These are phyloP conservation scores for Orycteropus afer DNA, from an alignment of 2,113 vertebrate genomes.

Conservation along the genomic window DNA sequence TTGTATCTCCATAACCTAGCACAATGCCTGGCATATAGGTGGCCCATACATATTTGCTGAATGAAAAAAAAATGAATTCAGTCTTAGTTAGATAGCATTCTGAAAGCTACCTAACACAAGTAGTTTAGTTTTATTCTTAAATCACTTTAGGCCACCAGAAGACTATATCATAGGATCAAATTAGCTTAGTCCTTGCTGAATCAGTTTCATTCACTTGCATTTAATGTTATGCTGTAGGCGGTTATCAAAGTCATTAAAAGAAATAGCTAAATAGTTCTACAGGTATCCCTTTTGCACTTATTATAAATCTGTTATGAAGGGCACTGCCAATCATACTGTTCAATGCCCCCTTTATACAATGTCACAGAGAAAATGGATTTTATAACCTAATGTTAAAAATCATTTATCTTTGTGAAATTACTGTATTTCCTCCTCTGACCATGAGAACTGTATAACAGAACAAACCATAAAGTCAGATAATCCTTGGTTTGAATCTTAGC, in stretches of 20 bases:
- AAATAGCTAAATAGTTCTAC: constrained; percentile 51
- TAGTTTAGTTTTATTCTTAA: constrained; percentile 50
- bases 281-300: constrained; percentile 38
- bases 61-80: constrained; percentile 31
- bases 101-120: constrained; percentile 18
- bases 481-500: constrained; percentile 28
- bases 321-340: constrained; percentile 51
- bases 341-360: constrained; percentile 59
- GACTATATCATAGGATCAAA: constrained; percentile 3
- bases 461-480: constrained; percentile 21
- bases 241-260: constrained; percentile 69
- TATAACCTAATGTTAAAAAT: constrained; percentile 52
- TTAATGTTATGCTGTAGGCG: constrained; percentile 60
- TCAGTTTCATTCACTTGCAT: constrained; percentile 66
- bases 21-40: neutral
- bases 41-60: neutral
- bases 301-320: constrained; percentile 64
- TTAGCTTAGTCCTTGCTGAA: constrained; percentile 61
- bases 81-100: neutral
- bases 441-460: constrained; percentile 3
- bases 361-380: constrained; percentile 68
- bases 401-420: constrained; percentile 46
- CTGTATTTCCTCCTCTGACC: constrained; percentile 41
- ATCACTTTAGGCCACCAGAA: constrained; percentile 40
- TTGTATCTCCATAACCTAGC: neutral